Evolutionary conservation across 2,797 vertebrate genomes (phyloP), one percentile per base, ranked within the genome.

Genomic region (Pogoniulus pusillus): DNA sequence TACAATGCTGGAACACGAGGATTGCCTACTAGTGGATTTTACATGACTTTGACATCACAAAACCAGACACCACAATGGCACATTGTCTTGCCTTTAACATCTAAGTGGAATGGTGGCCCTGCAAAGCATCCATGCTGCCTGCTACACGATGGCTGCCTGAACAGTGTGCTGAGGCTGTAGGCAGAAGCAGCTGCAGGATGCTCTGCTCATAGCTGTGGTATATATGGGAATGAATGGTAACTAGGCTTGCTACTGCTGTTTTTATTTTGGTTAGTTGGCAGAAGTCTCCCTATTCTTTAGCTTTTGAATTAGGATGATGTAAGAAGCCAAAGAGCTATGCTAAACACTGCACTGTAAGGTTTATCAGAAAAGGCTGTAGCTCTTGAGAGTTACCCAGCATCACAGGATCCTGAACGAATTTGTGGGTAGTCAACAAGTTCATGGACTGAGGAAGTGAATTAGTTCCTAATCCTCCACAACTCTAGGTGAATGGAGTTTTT

Each of bases 281-380:
- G 84, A 59, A 13, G 3, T 47, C 63, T 91, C 4, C 3, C 91
- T 92, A 93, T 93, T 95, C 94, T 96, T 93, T 72, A 90, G 62
- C 47, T 94, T 91, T 80, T 96, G 91, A 95, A 91, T 95, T 85
- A 93, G 60, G 49, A 13, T 95, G 91, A 95, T 87, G 86, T 93
- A 95, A 96, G 85, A 94, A 63, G 66, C 15, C 37, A 47, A 24
- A 68, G 55, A 3, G 0, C 80, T 92, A 43, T 20, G 73, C 89
- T 95, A 79, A 93, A 72, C 26, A 18, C 75, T 75, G 39, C 32
- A 7, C 66, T 89, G 22, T 32, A 66, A 66, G 53, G 73, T 87
- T 93, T 85, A 66, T 85, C 85, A 53, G 79, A 90, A 94, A 89
- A 83, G 78, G 41, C 78, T 91, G 78, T 69, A 3, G 15, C 43